Base-by-base conservation (phyloP, 1,140 invertebrate species). In the Paraescarpia echinospica region DNA sequence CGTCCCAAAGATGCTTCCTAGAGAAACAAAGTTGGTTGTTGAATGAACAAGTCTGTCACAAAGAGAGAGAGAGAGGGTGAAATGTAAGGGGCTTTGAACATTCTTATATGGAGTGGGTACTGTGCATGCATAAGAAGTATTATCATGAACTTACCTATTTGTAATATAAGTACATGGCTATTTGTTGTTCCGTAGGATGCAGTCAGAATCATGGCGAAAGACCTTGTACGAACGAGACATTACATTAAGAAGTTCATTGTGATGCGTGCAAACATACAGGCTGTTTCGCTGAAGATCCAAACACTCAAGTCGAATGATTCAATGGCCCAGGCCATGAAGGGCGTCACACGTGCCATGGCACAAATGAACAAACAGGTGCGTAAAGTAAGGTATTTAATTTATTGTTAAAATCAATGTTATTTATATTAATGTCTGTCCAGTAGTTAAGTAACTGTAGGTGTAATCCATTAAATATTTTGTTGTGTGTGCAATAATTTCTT, bases 161-260 rank as follows among this genome's bases (percentile, higher is more conserved):
- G 41, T 41, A 41, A 41, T 41, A 41, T 41, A 4, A 41, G 41
- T 35, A 14, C 41, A 51, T 35, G 35, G 48, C 18, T 48, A 12
- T 35, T 22, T 48, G n/a, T 48, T 91, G 91, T 91, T 94, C 96
- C 96, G 51, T 95, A 99, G 98, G 99, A 99, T 97, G 98, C 99
- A 92, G 99, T 99, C 0, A 99, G 99, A 97, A 99, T 99, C 94
- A 99, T 99, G 99, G 99, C 99, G 0, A 99, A 99, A 96, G 99
- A 99, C 97, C 96, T 99, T 93, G 99, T 99, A 0, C 97, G 99
- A 94, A 99, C 99, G 22, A 97, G 99, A 93, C 98, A 94, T 41
- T 99, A 99, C 95, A 97, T 98, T 34, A 99, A 99, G 95, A 99
- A 99, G 96, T 99, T 99, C 95, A 99, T 99, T 97, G 95, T 99